Evolutionary conservation across 2,888 invertebrate species (phyloP), one percentile per base, ranked within the genome.

Genomic region (Pardosa pseudoannulata): DNA sequence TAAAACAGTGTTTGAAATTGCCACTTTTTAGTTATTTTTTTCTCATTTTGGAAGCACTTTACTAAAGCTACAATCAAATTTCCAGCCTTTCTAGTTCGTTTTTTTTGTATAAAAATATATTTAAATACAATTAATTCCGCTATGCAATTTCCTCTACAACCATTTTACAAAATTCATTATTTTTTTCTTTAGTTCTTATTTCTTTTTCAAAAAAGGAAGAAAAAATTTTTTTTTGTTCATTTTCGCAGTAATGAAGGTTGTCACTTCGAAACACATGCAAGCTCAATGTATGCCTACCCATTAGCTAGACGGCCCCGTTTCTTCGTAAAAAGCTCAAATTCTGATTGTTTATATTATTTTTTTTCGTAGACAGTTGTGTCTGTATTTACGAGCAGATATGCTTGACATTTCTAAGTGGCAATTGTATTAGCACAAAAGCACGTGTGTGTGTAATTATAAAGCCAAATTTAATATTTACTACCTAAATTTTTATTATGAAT

Each of bases 31-130:
- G 5, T 36, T 36, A 36, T 46, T 13, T 16, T 46, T 13, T 46
- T 7, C 46, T 16, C n/a, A 16, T 56, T 56, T 56, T 56, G 56
- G 56, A 56, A 56, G 56, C 56, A 56, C 56, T 23, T 11, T 2
- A 16, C 19, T 56, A 56, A 7, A 23, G 23, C 23, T 23, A 23
- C 23, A 56, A 56, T 56, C 23, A 16, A 16, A 23, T 56, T 56
- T 56, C 11, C 23, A 23, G 23, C 19, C 56, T 23, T n/a, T n/a
- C 56, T 56, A 23, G 23, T 23, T 23, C 56, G 2, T 2, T 23
- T 56, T n/a, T n/a, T n/a, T n/a, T n/a, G n/a, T 56, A 56, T 23
- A 56, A 56, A 56, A 56, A 56, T 56, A 56, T 56, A 56, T 23
- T 19, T 56, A 23, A 56, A 56, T 56, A 56, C 56, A 56, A 11